Evolutionary conservation across 2,113 vertebrate species (phyloP), one percentile per base, ranked within the genome.

Genomic region (Gymnarchus niloticus): DNA sequence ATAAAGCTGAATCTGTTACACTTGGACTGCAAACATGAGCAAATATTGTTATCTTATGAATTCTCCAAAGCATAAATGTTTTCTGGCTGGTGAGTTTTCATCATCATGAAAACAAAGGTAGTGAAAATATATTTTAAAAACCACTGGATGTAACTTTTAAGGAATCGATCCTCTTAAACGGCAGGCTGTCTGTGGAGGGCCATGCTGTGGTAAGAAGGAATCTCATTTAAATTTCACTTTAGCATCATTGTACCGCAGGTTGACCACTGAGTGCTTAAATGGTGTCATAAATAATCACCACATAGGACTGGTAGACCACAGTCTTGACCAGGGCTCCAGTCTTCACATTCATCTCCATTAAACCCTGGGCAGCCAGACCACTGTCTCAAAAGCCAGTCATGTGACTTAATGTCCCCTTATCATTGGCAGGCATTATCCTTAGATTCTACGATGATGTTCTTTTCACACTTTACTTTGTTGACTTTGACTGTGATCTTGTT

Each of bases 201-300:
- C 85, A 51, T 83, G 49, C 56, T 81, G 48, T 25, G 88, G 56
- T 48, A 88, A 80, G 83, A 52, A 86, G 51, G 84, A 83, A 88
- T 85, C 69, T 56, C 54, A 86, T 85, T 86, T 88, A 86, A 85
- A 83, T 56, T n/a, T 44, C 52, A 91, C 92, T 93, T 91, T 92
- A 90, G 91, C 94, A 92, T 93, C 91, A 92, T 90, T 91, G 90
- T 88, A 91, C 93, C 93, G 88, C 93, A 92, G 91, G 91, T 56
- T 87, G 92, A 93, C 93, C 91, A 89, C 92, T 90, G 89, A 92
- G 91, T 89, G 93, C 92, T 93, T 93, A 92, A 92, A 93, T 89
- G 85, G 91, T 89, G 93, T 94, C 92, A 91, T 94, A 94, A 93
- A 94, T 94, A 94, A 94, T 93, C 93, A 92, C 92, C 92, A 88